These are phyloP conservation scores for Drosophila sechellia DNA, from an alignment of 1,140 invertebrate species.

Conservation along the genomic window DNA sequence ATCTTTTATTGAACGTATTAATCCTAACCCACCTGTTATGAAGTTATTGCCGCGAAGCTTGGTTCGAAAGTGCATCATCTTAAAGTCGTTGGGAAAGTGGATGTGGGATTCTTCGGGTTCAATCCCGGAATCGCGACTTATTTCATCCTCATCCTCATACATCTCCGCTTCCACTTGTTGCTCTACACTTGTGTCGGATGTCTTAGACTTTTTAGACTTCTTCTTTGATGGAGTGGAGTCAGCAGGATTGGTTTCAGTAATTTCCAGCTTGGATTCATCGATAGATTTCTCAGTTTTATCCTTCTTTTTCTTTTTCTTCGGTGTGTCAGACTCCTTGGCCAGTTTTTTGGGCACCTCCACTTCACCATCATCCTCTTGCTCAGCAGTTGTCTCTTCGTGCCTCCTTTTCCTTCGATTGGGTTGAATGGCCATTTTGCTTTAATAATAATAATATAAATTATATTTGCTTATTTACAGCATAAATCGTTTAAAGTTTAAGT, in stretches of 20 bases:
- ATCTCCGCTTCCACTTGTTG: conserved; percentile 14
- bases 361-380: conserved; percentile 62
- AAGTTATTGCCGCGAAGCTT: conserved; percentile 71
- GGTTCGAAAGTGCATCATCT: conserved; percentile 74
- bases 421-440: conserved; percentile 71
- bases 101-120: conserved; percentile 57
- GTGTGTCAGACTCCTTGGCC: conserved; percentile 62
- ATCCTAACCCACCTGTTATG: conserved; percentile 65
- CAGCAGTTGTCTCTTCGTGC: conserved; percentile 37
- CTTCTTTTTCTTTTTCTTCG: conserved; percentile 59
- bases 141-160: conserved; percentile 40
- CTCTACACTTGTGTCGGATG: neutral
- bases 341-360: conserved; percentile 68
- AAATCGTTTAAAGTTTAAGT: conserved; percentile 19
- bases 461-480: conserved; percentile 9
- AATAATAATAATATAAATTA: neutral
- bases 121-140: conserved; percentile 66
- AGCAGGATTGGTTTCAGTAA: neutral
- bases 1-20: neutral
- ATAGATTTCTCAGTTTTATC: neutral
- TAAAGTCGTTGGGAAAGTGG: conserved; percentile 77
- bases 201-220: neutral
- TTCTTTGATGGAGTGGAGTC: conserved; percentile 8
- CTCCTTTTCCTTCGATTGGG: conserved; percentile 72
- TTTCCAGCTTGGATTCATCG: neutral